Evolutionary conservation across 2,797 vertebrate species (phyloP), one percentile per base, ranked within the genome.

Genomic region (Anableps anableps): DNA sequence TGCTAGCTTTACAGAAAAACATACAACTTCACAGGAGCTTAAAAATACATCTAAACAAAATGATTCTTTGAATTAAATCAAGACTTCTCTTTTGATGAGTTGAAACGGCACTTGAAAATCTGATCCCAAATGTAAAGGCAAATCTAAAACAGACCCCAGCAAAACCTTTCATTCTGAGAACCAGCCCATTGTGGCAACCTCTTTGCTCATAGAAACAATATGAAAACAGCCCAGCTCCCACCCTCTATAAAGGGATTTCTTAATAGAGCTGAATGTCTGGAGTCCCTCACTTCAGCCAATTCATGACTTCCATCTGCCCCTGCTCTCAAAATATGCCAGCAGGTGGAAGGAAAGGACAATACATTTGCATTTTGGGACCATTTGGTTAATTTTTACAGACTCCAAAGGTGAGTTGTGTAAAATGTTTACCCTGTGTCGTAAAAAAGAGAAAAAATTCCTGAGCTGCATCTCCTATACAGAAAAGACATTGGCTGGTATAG

Each of bases 291-390:
- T 87, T 88, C 79, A 88, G 81, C 88, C 89, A 84, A 93, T 93
- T 93, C 91, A 93, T 89, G 92, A 93, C 91, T 91, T 92, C 91
- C 93, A 93, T 94, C 92, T 94, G 93, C 92, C 91, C 84, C 84
- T 76, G 8, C 79, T 81, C 83, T 91, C 82, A 90, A 90, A 92
- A 79, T 85, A 92, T 83, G 80, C 77, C 43, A 50, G 91, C 93
- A 94, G 91, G 92, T 92, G 90, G 88, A 92, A 81, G 78, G 84
- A 79, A 88, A 84, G 83, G 85, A 84, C 79, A 85, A 83, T 60
- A 47, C 80, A 90, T 91, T 89, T 88, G 86, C 84, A 90, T 91
- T 81, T 82, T 60, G 76, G 83, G 75, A 70, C 77, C 79, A 79
- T 90, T 86, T 81, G 78, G 75, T 85, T 75, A 47, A 71, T 76